These are phyloP conservation scores for Chrysocyon brachyurus DNA, from an alignment of 2,797 vertebrate genomes.

Conservation along the genomic window DNA sequence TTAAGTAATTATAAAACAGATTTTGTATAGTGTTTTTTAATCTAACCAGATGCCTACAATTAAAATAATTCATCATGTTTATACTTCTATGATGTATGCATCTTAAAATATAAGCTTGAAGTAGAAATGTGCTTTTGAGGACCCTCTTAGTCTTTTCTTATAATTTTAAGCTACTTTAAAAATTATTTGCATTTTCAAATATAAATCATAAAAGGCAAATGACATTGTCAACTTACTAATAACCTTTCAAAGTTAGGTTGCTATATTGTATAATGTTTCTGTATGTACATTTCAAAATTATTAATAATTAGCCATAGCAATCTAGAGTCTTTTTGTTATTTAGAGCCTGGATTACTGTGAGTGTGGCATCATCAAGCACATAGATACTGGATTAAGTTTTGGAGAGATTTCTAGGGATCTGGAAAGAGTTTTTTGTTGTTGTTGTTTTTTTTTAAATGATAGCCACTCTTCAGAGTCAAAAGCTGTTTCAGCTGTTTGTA, in stretches of 20 bases:
- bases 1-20: neutral
- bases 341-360: neutral
- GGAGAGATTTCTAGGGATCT: neutral
- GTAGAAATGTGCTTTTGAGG: constrained; percentile 25
- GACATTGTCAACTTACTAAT: neutral
- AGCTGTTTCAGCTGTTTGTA: constrained; percentile 24
- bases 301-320: neutral
- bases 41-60: neutral
- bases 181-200: constrained; percentile 52
- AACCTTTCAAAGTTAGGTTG: constrained; percentile 24
- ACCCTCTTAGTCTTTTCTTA: neutral
- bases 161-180: constrained; percentile 48
- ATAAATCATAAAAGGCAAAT: neutral
- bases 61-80: neutral
- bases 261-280: neutral
- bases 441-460: neutral
- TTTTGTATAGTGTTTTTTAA: constrained; percentile 21
- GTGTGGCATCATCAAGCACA: neutral
- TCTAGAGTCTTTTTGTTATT: constrained; percentile 4
- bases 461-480: neutral
- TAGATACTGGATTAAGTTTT: neutral
- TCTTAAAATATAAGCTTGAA: constrained; percentile 35
- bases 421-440: neutral
- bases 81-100: neutral
- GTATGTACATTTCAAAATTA: constrained; percentile 32